Percentiles rank a stretch among this genome's conserved stretches.
Conservation (phyloP, 1,140 invertebrate genomes). For the Sarcophaga peregrina region DNA sequence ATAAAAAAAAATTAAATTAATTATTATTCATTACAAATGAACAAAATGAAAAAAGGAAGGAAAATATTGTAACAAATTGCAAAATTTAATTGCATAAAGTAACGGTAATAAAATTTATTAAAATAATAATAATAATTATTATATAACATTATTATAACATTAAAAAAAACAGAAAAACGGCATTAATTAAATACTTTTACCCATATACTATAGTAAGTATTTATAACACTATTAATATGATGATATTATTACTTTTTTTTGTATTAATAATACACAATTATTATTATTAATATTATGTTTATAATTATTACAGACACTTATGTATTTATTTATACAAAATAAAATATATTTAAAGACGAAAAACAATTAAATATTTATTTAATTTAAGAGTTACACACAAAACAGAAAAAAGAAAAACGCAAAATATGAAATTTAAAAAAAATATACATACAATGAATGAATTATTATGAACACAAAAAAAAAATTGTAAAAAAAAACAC, state of each 20-base stretch:
- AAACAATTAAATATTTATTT: slow-evolving; percentile 5
- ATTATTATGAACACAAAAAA: slow-evolving; percentile 30
- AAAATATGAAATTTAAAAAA: slow-evolving; percentile 28
- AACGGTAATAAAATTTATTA: neutral
- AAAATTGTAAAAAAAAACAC: neutral
- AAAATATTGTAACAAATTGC: neutral
- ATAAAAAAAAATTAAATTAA: slow-evolving; percentile 5
- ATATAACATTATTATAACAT: neutral
- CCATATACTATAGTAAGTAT: too few species aligned
- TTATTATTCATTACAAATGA: slow-evolving; percentile 43
- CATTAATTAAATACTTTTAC: too few species aligned
- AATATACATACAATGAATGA: slow-evolving; percentile 22
- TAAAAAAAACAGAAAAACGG: neutral
- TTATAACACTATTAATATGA: too few species aligned
- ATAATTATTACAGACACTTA: neutral
- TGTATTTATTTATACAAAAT: slow-evolving; percentile 7
- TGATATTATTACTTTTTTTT: too few species aligned
- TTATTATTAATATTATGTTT: too few species aligned
- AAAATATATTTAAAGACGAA: too few species aligned
- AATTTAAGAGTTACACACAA: slow-evolving; percentile 18
- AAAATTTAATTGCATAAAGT: neutral
- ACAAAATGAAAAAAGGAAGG: slow-evolving; percentile 21
- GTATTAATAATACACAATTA: too few species aligned
- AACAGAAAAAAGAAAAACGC: slow-evolving; percentile 21
- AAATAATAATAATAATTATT: neutral